These are phyloP conservation scores for Phoeniculus purpureus DNA, from an alignment of 2,797 vertebrate genomes.

Conservation along the genomic window DNA sequence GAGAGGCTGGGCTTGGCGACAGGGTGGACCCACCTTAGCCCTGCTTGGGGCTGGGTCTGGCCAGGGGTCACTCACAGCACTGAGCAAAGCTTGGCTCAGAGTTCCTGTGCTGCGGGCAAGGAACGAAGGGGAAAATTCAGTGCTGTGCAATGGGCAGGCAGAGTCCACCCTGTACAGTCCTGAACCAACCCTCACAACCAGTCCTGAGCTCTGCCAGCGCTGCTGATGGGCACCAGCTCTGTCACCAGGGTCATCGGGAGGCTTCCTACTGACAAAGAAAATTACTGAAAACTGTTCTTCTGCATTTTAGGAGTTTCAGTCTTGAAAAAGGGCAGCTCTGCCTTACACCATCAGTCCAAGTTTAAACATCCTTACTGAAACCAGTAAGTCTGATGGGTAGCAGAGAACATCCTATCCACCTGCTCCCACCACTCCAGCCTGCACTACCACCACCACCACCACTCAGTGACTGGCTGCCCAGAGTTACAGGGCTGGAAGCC, in stretches of 20 bases:
- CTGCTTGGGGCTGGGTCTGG: fast-evolving
- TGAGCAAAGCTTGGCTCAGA: fast-evolving
- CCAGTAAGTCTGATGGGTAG: not conserved
- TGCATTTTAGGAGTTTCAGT: not conserved
- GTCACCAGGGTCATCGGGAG: fast-evolving
- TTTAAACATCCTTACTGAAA: not conserved
- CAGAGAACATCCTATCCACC: not conserved
- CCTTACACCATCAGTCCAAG: not conserved
- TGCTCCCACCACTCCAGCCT: not conserved
- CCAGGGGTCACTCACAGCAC: not conserved
- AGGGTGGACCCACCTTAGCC: too few relatives aligned
- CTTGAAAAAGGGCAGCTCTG: not conserved
- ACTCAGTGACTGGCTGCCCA: fast-evolving
- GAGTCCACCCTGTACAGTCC: not conserved
- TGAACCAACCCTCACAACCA: not conserved
- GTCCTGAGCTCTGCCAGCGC: not conserved
- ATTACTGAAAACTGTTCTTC: not conserved
- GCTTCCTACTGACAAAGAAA: not conserved
- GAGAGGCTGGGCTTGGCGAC: not conserved
- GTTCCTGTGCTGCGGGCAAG: fast-evolving
- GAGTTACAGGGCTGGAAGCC: not conserved
- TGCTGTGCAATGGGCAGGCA: not conserved
- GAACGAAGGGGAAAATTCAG: not conserved
- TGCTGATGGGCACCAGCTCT: not conserved
- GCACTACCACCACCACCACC: fast-evolving